These are phyloP conservation scores for Eriocheir sinensis DNA, from an alignment of 1,140 invertebrate species.

Conservation along the genomic window DNA sequence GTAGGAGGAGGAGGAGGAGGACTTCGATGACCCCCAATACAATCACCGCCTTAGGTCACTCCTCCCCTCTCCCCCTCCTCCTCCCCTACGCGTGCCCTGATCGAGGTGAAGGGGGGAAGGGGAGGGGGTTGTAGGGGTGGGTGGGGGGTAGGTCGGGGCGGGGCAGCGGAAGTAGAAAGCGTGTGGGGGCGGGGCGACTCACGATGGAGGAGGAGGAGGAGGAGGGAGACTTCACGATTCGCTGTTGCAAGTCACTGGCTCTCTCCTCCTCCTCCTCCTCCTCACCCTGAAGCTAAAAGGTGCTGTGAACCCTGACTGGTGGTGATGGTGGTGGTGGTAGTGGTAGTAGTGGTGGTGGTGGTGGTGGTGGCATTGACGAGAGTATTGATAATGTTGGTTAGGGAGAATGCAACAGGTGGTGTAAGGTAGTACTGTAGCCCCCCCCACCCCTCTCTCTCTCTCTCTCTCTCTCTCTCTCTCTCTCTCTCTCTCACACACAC, in stretches of 20 bases:
- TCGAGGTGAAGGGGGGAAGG: not conserved
- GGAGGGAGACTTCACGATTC: slow-evolving; percentile 19
- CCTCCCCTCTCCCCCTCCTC: not conserved
- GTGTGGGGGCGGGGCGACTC: not conserved
- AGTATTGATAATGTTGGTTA: no score
- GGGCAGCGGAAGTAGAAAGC: slow-evolving; percentile 19
- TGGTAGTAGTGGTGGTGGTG: not conserved
- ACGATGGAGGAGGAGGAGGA: slow-evolving; percentile 19
- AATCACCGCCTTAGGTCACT: slow-evolving; percentile 14
- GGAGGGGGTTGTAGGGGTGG: not conserved
- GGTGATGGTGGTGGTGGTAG: not conserved
- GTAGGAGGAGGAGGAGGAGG: slow-evolving; percentile 31
- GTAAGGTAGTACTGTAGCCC: not conserved
- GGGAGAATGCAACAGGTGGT: not conserved
- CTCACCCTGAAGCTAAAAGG: not conserved
- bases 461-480: no score
- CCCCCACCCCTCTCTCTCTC: not conserved
- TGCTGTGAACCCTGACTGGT: not conserved
- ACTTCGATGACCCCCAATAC: not conserved
- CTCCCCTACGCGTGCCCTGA: not conserved
- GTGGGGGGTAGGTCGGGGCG: not conserved
- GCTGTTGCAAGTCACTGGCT: no score
- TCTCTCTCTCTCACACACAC: no score
- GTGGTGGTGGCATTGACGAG: not conserved
- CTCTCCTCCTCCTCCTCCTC: not conserved